Evolutionary conservation across 2,113 vertebrate genomes (phyloP), one percentile per base, ranked within the genome.

Genomic region (Grus americana): DNA sequence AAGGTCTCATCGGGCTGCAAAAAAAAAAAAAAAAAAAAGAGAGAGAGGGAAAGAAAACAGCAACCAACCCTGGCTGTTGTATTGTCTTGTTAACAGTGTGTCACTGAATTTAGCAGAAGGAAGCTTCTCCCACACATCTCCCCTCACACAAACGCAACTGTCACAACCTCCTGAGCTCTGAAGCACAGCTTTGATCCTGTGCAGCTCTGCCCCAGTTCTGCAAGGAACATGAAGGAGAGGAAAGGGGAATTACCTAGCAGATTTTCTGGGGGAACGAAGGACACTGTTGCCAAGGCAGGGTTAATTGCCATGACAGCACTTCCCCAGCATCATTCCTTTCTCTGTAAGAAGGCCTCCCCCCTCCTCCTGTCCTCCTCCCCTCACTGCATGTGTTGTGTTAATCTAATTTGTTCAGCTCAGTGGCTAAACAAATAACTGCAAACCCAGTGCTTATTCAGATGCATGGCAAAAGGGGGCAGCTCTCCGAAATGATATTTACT

Each of bases 371-470:
- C 76, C 94, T 96, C 90, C 87, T 96, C 90, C 85, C 70, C 78
- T 95, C 90, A 3, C 95, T 94, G 95, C 94, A 92, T 96, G 97
- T 93, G 88, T 95, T 97, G 79, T 85, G 95, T 93, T 97, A 97
- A 98, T 97, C 96, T 97, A 94, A 97, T 97, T 97, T 97, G 93
- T 95, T 97, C 98, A 97, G 93, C 92, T 97, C 97, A 70, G 91
- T 95, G 81, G 84, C 92, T 97, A 97, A 97, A 96, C 96, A 97
- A 98, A 97, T 96, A 97, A 95, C 84, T 88, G 92, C 82, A 95
- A 95, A 97, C 84, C 82, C 44, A 13, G 67, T 93, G 91, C 89
- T 95, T 94, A 95, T 90, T 95, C 95, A 97, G 96, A 95, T 72
- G 44, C 90, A 91, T 89, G 83, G 95, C 93, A 80, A 96, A 85